Base-by-base conservation (phyloP, 2,797 vertebrate species). In the Kryptolebias ocellatus region DNA sequence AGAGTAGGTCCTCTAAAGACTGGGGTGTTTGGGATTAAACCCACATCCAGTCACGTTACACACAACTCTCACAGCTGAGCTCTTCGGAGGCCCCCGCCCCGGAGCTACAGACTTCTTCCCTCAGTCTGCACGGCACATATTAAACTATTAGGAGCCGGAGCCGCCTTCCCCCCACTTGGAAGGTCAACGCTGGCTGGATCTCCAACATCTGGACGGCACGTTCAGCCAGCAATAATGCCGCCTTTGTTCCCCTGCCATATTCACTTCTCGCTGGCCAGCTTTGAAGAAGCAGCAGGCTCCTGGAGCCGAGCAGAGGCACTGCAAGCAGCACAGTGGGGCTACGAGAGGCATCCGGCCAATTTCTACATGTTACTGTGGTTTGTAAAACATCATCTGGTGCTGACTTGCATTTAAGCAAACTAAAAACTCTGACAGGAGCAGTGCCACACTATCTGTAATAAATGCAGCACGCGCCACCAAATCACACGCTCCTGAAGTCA, bases 191-290 rank as follows among this genome's bases (percentile, higher is more conserved):
- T 92, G 89, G 90, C 87, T 87, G 89, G 79, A 78, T 77, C 70
- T 60, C 45, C 44, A 93, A 95, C 95, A 96, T 95, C 95, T 95
- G 95, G 94, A 95, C 90, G 88, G 92, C 93, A 94, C 89, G 90
- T 93, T 90, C 80, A 83, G 88, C 83, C 90, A 90, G 88, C 84
- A 87, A 92, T 89, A 93, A 88, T 81, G 64, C 84, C 67, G 80
- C 85, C 84, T 80, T 90, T 95, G 92, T 95, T 94, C 91, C 83
- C 86, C 69, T 92, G 93, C 93, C 91, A 90, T 71, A 37, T 82
- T 83, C 79, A 72, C 81, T 81, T 85, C 91, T 91, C 87, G 81
- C 83, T 70, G 7, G 67, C 81, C 85, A 88, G 84, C 90, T 95
- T 93, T 93, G 88, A 94, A 93, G 90, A 86, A 71, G 72, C 78